Percentiles rank a stretch among this genome's conserved stretches.
Evolutionary conservation across 1,140 invertebrate genomes (phyloP).

Genomic region (Antheraea mylitta): DNA sequence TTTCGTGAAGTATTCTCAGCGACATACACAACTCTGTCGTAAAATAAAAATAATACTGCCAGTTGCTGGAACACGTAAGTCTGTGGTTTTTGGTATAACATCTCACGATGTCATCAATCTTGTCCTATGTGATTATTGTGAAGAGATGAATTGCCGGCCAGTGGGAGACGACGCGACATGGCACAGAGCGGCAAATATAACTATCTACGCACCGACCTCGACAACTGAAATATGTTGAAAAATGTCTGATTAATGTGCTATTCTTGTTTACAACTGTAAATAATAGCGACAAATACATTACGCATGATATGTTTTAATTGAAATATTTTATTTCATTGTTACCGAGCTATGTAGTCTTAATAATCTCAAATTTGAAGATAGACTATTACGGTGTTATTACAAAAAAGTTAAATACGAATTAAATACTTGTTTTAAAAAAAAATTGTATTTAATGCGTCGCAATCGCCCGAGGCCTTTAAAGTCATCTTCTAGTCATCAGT

Average conservation of each 20-base stretch:
- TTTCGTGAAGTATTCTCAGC: no score
- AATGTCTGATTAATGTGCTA: not conserved
- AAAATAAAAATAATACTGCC: not conserved
- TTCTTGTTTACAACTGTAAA: not conserved
- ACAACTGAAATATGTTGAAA: conserved; percentile 4
- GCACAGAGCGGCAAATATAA: conserved; percentile 2
- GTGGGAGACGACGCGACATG: not conserved
- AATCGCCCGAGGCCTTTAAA: no score
- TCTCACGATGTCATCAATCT: conserved; percentile 13
- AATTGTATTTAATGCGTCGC: no score
- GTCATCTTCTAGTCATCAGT: no score
- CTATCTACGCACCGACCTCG: not conserved
- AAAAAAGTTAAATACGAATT: no score
- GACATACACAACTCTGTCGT: no score
- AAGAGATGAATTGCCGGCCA: conserved; percentile 13
- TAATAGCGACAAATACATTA: not conserved
- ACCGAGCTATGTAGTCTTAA: not conserved
- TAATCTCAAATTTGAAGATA: no score
- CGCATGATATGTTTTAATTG: not conserved
- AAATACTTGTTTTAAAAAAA: no score
- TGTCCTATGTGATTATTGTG: conserved; percentile 17
- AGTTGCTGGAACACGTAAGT: not conserved
- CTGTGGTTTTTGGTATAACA: not conserved
- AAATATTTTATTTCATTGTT: not conserved
- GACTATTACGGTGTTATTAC: no score